These are phyloP conservation scores for Spermophilus dauricus DNA, from an alignment of 2,113 vertebrate genomes.

Conservation along the genomic window DNA sequence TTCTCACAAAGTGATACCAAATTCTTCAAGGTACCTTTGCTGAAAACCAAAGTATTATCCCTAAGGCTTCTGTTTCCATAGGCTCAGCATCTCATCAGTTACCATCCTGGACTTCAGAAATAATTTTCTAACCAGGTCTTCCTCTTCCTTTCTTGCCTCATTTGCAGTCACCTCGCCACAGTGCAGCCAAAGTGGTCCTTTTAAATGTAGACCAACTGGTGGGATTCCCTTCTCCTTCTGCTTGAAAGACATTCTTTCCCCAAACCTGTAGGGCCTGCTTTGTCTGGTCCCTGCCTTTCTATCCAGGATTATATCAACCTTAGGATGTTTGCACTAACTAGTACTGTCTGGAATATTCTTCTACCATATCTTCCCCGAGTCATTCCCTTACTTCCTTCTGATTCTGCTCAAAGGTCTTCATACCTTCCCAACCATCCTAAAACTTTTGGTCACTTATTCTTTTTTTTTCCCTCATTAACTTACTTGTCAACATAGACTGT, in stretches of 20 bases:
- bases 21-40: neutral
- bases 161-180: neutral
- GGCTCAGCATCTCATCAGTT: neutral
- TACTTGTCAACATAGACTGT: neutral
- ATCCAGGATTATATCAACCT: neutral
- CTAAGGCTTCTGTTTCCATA: neutral
- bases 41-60: neutral
- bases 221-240: neutral
- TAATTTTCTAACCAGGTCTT: neutral
- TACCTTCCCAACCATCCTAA: neutral
- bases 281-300: neutral
- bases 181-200: neutral
- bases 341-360: neutral
- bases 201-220: neutral
- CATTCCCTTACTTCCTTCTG: neutral
- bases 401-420: neutral
- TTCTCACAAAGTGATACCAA: neutral
- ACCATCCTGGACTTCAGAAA: neutral
- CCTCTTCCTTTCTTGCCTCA: neutral
- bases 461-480: constrained; percentile 13
- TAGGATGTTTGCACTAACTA: neutral
- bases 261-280: neutral
- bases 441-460: neutral
- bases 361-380: neutral
- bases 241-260: neutral